Conservation (phyloP, 2,888 invertebrate species). For the Idaea straminata region DNA sequence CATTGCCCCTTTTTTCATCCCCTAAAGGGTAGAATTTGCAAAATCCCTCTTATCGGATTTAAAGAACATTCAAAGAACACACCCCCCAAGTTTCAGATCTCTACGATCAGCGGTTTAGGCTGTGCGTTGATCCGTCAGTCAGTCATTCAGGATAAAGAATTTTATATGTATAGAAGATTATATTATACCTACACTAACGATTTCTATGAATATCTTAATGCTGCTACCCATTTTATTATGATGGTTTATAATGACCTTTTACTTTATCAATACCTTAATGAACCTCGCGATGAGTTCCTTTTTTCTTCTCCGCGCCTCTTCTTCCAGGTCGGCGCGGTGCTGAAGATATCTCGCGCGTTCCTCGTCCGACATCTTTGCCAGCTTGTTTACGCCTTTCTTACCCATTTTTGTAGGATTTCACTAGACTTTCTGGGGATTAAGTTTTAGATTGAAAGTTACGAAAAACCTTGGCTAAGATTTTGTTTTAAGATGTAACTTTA, state of each 20-base stretch:
- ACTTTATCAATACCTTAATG: slow-evolving; percentile 82
- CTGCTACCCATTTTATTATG: background rate
- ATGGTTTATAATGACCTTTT: background rate
- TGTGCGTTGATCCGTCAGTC: no score
- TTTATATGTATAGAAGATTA: no score
- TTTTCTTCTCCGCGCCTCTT: slow-evolving; percentile 89
- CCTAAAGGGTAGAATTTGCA: no score
- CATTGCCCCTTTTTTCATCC: no score
- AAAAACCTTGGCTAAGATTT: background rate
- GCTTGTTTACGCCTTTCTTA: slow-evolving; percentile 86
- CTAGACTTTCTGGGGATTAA: slow-evolving; percentile 17
- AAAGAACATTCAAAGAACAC: no score
- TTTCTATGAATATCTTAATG: no score
- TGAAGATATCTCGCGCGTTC: slow-evolving; percentile 90
- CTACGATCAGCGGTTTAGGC: no score
- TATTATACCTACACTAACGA: no score
- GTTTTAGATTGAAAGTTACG: background rate
- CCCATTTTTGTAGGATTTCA: slow-evolving; percentile 55
- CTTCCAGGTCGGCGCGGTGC: slow-evolving; percentile 89
- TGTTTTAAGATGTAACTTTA: no score
- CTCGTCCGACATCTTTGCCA: slow-evolving; percentile 92
- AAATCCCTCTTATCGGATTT: no score
- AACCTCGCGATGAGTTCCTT: slow-evolving; percentile 89
- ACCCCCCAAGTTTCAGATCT: no score
- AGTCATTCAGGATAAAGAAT: no score